phyloP scores from a whole-genome alignment of 2,888 invertebrate genomes.

The Octodonta nipae region DNA sequence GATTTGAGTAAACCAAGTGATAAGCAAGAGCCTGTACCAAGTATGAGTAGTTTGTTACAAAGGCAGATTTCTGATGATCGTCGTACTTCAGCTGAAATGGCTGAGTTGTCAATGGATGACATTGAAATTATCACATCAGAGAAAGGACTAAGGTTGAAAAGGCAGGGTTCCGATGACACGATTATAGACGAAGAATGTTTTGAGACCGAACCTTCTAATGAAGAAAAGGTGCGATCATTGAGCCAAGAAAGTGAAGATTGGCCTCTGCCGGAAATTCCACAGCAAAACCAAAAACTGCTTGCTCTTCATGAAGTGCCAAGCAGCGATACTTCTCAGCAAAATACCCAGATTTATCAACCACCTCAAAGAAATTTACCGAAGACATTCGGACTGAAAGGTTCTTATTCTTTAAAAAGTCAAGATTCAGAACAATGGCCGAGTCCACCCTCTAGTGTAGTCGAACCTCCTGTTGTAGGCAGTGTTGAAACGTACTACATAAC shows the following conservation, averaged over 20 bases:
- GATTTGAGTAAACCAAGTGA: conserved; percentile 20
- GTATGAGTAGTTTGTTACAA: conserved; percentile 31
- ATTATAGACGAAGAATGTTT: conserved; percentile 36
- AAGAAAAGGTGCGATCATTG: conserved; percentile 31
- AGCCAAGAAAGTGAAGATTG: conserved; percentile 66
- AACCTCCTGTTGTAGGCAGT: conserved; percentile 59
- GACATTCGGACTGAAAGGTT: conserved; percentile 32
- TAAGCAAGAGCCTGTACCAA: conserved; percentile 25
- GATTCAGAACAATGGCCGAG: conserved; percentile 73
- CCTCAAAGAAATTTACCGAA: conserved; percentile 31
- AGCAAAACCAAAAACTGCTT: conserved; percentile 28
- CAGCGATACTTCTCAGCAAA: conserved; percentile 34
- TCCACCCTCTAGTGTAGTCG: conserved; percentile 57
- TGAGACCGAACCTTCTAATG: conserved; percentile 22
- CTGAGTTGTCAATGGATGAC: conserved; percentile 65
- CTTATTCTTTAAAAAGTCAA: conserved; percentile 36
- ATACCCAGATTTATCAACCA: conserved; percentile 33
- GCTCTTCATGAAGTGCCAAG: conserved; percentile 35
- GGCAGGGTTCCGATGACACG: conserved; percentile 36
- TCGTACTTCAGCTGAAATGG: conserved; percentile 72
- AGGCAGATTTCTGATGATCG: conserved; percentile 64
- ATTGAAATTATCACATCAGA: conserved; percentile 37
- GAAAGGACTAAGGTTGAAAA: conserved; percentile 29
- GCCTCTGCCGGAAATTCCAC: conserved; percentile 59
- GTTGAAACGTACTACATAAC: conserved; percentile 71